Evolutionary conservation across 1,140 invertebrate genomes (phyloP).

Genomic region (Charaxes varanes): DNA sequence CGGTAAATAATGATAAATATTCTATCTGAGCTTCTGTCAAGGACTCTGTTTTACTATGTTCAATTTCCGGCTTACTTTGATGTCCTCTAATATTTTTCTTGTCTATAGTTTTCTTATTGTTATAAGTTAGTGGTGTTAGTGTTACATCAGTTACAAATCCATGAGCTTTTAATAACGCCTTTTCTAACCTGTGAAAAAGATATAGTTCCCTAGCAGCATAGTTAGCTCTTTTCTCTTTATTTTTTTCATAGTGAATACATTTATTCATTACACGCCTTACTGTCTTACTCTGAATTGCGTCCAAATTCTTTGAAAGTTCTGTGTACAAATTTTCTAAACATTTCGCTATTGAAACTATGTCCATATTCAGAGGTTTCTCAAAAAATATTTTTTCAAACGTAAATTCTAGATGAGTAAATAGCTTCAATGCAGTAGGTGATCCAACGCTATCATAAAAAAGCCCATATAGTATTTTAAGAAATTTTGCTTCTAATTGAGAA

Average conservation of each 20-base stretch:
- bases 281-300: conserved; percentile 31
- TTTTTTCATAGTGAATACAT: conserved; percentile 31
- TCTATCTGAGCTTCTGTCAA: conserved; percentile 40
- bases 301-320: conserved; percentile 43
- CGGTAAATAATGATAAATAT: conserved; percentile 54
- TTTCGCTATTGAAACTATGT: conserved; percentile 37
- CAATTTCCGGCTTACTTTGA: conserved; percentile 10
- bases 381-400: conserved; percentile 45
- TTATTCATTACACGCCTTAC: conserved; percentile 35
- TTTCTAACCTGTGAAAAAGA: conserved; percentile 40
- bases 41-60: conserved; percentile 6
- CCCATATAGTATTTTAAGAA: conserved; percentile 48
- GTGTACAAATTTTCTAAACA: conserved; percentile 47
- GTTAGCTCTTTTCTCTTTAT: conserved; percentile 34
- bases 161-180: conserved; percentile 34
- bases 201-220: conserved; percentile 42
- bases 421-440: conserved; percentile 42
- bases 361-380: conserved; percentile 46
- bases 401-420: conserved; percentile 51
- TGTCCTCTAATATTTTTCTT: conserved; percentile 1
- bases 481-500: conserved; percentile 37
- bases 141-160: conserved; percentile 15
- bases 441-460: conserved; percentile 48
- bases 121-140: neutral
- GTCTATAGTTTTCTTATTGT: conserved; percentile 3